Evolutionary conservation across 2,888 invertebrate species (phyloP), one percentile per base, ranked within the genome.

Genomic region (Busseola fusca): DNA sequence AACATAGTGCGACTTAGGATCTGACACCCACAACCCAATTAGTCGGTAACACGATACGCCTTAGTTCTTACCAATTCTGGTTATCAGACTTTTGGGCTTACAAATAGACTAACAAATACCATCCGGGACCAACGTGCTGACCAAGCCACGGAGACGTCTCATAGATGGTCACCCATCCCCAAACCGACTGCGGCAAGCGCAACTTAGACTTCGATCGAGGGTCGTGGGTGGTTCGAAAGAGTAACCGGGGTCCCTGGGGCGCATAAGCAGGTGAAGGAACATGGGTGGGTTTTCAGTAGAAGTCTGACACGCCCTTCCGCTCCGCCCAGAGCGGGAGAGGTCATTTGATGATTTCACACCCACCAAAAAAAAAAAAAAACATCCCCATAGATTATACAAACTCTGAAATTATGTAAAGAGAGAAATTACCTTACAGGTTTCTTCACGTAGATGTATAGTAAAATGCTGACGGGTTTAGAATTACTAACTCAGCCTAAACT

Each of bases 401-500:
- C 14, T 48, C 16, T 30, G 7, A 25, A 40, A 60, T 25, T 3
- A 40, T 18, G 25, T 25, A 18, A 10, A 59, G 12, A 45, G 14
- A 27, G 42, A 21, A 27, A 27, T 4, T 34, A 34, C 34, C 1
- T 18, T 18, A 25, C 5, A 18, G 6, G 40, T 9, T 58, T 16
- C 5, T 25, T n/a, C 16, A 48, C 10, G 14, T 37, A 52, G 21
- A 1, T 37, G 16, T 37, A 7, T 40, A 57, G 37, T 52, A 30
- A 65, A 63, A 57, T 34, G 42, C 52, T 58, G 30, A 54, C 14
- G 25, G 16, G 57, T 27, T 48, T 54, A 25, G 16, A 45, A 63
- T 69, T 59, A 63, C 69, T 21, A 21, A 18, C 3, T 16, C 18
- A 48, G 48, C 14, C n/a, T 75, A 59, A 9, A 56, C 48, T 73